Evolutionary conservation across 2,888 invertebrate species (phyloP).

Genomic region (Agrotis ipsilon): DNA sequence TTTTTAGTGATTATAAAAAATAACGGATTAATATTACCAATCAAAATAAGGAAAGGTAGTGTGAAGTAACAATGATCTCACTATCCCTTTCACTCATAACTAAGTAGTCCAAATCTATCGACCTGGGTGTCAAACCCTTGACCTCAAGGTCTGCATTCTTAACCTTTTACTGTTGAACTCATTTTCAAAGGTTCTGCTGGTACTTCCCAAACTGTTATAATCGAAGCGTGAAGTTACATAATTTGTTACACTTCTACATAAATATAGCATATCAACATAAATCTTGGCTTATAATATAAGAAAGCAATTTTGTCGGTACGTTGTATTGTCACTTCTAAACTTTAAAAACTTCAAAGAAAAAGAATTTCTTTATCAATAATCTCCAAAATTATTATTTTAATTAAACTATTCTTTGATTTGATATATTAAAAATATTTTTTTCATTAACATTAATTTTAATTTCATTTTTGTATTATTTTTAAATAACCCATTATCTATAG

Average conservation of each 20-base stretch:
- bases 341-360: too few species aligned
- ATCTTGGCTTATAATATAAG: too few species aligned
- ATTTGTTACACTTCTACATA: background rate
- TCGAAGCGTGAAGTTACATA: background rate
- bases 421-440: too few species aligned
- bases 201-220: background rate
- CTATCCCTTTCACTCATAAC: background rate
- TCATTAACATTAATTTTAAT: too few species aligned
- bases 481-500: too few species aligned
- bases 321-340: background rate
- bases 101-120: background rate
- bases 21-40: too few species aligned
- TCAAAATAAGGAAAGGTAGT: background rate
- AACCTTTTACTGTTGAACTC: constrained; percentile 12
- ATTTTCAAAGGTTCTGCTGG: background rate
- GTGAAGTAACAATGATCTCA: background rate
- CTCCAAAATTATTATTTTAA: too few species aligned
- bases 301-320: background rate
- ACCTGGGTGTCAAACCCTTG: constrained; percentile 12
- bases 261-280: too few species aligned
- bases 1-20: too few species aligned
- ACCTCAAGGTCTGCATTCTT: constrained; percentile 10
- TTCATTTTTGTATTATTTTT: too few species aligned
- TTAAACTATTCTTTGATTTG: too few species aligned
- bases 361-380: too few species aligned